Percentiles rank a stretch among this genome's conserved stretches.
Evolutionary conservation across 2,888 invertebrate genomes (phyloP).

Genomic region (Sicus ferrugineus): DNA sequence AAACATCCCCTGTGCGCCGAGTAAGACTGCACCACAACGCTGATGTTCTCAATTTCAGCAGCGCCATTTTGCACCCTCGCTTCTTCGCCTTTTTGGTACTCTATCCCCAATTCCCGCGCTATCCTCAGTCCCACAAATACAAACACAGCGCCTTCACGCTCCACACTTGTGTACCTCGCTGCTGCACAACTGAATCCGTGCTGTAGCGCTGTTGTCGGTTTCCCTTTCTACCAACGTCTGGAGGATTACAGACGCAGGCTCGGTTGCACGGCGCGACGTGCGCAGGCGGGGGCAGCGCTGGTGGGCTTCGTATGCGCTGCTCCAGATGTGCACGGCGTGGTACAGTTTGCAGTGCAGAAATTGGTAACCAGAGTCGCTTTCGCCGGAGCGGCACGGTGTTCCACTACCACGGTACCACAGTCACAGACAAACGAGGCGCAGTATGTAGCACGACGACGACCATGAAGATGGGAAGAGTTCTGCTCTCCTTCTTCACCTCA

Average conservation of each 20-base stretch:
- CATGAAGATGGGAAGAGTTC: conserved; percentile 7
- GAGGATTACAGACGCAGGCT: conserved; percentile 24
- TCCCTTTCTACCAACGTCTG: conserved; percentile 63
- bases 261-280: conserved; percentile 6
- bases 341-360: conserved; percentile 52
- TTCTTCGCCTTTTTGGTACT: not conserved
- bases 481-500: conserved; percentile 7
- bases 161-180: not conserved
- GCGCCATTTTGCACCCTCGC: conserved; percentile 25
- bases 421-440: conserved; percentile 31
- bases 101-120: conserved; percentile 1
- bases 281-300: conserved; percentile 17
- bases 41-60: not conserved
- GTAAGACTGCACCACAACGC: not conserved
- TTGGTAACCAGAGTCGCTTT: conserved; percentile 31
- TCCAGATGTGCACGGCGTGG: conserved; percentile 46
- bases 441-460: conserved; percentile 17
- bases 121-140: not conserved
- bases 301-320: conserved; percentile 13
- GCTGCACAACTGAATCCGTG: conserved; percentile 9
- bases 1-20: not conserved
- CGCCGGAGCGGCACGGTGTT: conserved; percentile 36
- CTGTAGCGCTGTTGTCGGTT: conserved; percentile 46
- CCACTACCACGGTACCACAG: conserved; percentile 43
- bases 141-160: too few species aligned